Percentiles rank a stretch among this genome's conserved stretches.
Evolutionary conservation across 2,888 invertebrate species (phyloP).

Genomic region (Saturnia pavonia): DNA sequence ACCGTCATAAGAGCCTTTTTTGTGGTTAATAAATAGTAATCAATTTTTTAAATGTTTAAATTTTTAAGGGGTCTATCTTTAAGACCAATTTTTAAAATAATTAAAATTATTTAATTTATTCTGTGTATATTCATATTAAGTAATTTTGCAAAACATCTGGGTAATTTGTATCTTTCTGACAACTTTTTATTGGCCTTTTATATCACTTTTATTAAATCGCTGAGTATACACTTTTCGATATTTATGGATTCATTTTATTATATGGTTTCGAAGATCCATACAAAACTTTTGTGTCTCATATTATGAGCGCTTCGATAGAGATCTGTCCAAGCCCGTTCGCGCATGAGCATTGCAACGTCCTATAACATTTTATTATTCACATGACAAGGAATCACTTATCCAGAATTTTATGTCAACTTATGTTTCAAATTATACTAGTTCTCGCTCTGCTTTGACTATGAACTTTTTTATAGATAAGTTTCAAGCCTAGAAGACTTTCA

Average conservation of each 20-base stretch:
- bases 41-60: no score
- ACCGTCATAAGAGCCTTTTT: no score
- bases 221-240: background rate
- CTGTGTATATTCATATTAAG: no score
- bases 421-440: background rate
- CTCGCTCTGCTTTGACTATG: background rate
- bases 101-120: no score
- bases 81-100: no score
- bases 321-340: constrained; percentile 63
- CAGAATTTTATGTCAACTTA: background rate
- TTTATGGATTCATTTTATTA: background rate
- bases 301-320: constrained; percentile 60
- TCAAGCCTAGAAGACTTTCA: background rate
- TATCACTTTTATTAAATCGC: no score
- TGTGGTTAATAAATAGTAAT: no score
- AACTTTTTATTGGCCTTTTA: no score
- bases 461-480: background rate
- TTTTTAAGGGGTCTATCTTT: no score
- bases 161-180: no score
- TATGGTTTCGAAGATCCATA: constrained; percentile 26
- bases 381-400: constrained; percentile 33
- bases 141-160: no score
- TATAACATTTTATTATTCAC: constrained; percentile 63
- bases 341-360: constrained; percentile 44
- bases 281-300: constrained; percentile 29